Base-by-base conservation (phyloP, 2,888 invertebrate genomes). In the Drosophila phalerata region DNA sequence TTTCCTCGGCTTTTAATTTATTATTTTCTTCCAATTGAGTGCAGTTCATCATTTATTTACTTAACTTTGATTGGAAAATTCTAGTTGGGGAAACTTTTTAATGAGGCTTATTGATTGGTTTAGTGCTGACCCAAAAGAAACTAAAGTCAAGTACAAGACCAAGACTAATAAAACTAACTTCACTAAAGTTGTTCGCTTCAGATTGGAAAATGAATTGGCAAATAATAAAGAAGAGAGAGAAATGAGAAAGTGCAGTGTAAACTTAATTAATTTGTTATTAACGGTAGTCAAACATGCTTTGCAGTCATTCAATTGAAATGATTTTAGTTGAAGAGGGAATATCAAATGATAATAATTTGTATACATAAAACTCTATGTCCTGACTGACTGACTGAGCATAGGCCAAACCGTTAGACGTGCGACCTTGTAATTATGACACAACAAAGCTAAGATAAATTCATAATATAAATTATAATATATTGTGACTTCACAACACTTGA, bases 61-160 rank as follows among this genome's bases (percentile, higher is more conserved):
- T 77, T 70, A 62, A 74, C 77, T 71, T 64, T 40, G 28, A 69
- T 60, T 65, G 60, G 49, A 52, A 64, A 72, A 52, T 63, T 56
- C 57, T 65, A 19, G 11, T 60, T 56, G 67, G 30, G 34, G 43
- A 65, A 85, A 85, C 63, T 83, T 84, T 77, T 73, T 67, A 71
- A 69, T 75, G 71, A 70, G 77, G 70, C 67, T 77, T 77, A 81
- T 83, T 77, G 85, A 79, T 73, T 80, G 65, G 56, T 74, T 77
- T 74, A 74, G 62, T 58, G 51, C 63, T 58, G 49, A 32, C 45
- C 52, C 61, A 48, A 42, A 32, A 19, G 32, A 37, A 64, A 17
- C 40, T 37, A 49, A 60, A 47, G 49, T 38, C 34, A 22, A 43
- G 17, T 22, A 22, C 22, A 22, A 22, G 22, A 37, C 37, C 34